Percentiles rank a stretch among this genome's conserved stretches.
These are phyloP conservation scores for Rhopilema esculentum DNA, from an alignment of 30 jellyfish, hydroid and myxozoan species.

Conservation along the genomic window DNA sequence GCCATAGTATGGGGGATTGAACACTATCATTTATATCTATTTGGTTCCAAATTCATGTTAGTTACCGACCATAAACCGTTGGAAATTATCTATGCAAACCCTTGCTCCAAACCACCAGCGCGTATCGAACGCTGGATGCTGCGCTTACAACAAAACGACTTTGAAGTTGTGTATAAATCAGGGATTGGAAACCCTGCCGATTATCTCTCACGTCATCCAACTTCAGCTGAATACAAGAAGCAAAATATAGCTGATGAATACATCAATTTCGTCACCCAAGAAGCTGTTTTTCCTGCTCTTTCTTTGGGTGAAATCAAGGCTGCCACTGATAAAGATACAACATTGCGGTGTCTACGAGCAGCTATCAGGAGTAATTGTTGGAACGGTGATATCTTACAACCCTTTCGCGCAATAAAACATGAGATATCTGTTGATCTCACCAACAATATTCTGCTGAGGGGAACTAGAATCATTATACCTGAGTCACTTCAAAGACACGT, in stretches of 20 bases:
- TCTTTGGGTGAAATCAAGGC: neutral
- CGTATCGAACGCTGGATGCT: slow-evolving; percentile 17
- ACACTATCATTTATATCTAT: slow-evolving; percentile 13
- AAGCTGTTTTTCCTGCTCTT: neutral
- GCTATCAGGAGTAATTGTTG: slow-evolving; percentile 27
- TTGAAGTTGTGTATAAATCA: slow-evolving; percentile 20
- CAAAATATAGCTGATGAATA: slow-evolving; percentile 10
- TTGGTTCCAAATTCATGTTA: slow-evolving; percentile 22
- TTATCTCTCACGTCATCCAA: slow-evolving; percentile 31
- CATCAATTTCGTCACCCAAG: slow-evolving; percentile 27
- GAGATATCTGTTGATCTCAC: slow-evolving; percentile 36
- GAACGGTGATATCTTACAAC: slow-evolving; percentile 38
- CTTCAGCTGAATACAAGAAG: neutral
- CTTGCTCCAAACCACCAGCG: slow-evolving; percentile 3
- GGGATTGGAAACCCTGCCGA: slow-evolving; percentile 50
- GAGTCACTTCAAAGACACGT: slow-evolving; percentile 45
- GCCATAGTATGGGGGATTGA: slow-evolving; percentile 47
- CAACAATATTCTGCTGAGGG: slow-evolving; percentile 34
- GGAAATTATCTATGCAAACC: slow-evolving; percentile 3
- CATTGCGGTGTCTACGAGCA: slow-evolving; percentile 9
- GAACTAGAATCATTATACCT: slow-evolving; percentile 54
- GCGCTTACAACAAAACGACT: slow-evolving; percentile 1
- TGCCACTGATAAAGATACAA: neutral
- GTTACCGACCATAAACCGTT: slow-evolving; percentile 5
- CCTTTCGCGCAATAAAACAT: slow-evolving; percentile 15